Base-by-base conservation (phyloP, 2,888 invertebrate species). In the Gortyna flavago region DNA sequence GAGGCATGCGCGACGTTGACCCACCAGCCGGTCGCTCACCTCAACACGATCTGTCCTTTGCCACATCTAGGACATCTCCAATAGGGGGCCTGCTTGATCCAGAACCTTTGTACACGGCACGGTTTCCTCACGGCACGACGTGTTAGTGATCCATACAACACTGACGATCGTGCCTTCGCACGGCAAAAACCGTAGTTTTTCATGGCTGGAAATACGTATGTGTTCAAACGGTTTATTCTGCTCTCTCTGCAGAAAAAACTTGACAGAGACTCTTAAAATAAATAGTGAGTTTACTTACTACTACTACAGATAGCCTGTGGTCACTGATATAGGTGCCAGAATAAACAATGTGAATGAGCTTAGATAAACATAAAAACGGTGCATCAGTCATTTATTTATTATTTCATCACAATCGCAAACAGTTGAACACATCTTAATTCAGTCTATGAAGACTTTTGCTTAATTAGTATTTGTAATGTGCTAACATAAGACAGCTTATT, bases 11-110 rank as follows among this genome's bases (percentile, higher is more conserved):
- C 91, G 94, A 86, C 95, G 94, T 91, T 94, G 95, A 95, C 95
- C 95, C 92, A 92, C 83, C 89, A 83, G 85, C 75, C 93, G 95
- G 95, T 95, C 95, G 95, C 92, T 95, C 94, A 95, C 94, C 95
- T 94, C 89, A 83, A 88, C 87, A 82, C 89, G 79, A 79, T 78
- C 73, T 79, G 72, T 79, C 83, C 73, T 79, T 64, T 86, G 70
- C 79, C 64, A 79, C 68, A 72, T 38, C 65, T 75, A 77, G 76
- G 77, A 83, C 65, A 66, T 69, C 57, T 69, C 57, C 65, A 54
- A 44, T 44, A 57, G 54, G 25, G 41, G 25, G 41, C 61, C 62
- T 71, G 29, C 64, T 69, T 61, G n/a, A 32, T 48, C 4, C 25
- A 35, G 6, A 35, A 6, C 35, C 25, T 62, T 62, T 35, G 11